Base-by-base conservation (phyloP, 2,113 vertebrate genomes). In the Cervus canadensis region DNA sequence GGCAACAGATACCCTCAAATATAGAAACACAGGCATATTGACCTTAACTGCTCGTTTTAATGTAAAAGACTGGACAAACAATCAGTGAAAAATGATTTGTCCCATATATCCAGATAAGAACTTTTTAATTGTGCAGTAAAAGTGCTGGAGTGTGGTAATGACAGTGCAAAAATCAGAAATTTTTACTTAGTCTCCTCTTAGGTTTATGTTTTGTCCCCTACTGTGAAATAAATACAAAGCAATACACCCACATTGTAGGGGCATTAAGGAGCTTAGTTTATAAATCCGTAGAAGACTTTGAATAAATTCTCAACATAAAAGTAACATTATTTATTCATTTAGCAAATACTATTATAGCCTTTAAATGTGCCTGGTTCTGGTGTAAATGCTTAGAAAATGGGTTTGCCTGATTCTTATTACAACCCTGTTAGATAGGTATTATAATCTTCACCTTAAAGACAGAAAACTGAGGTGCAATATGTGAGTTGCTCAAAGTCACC, bases 211-310 rank as follows among this genome's bases (percentile, higher is more conserved):
- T 89, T 40, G 56, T 87, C 15, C 92, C n/a, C 89, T 81, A 74
- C 40, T 48, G 25, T 94, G 67, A 97, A 94, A 93, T 89, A 97
- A 95, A 95, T 30, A 71, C n/a, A 96, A 97, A 89, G 36, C 48
- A 64, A 89, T 83, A 36, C 48, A 71, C 67, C 62, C 7, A 87
- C 48, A 89, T 64, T 40, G 33, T 84, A 84, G 21, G 60, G 21
- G 60, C 64, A 96, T 91, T 83, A 60, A 23, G 28, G 85, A 94
- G 33, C 57, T 95, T 95, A 57, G 50, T 85, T 92, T 94, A 25
- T 82, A 88, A 88, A 30, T 12, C 2, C 54, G 57, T 23, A 95
- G 81, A 96, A 90, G 36, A 8, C 16, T 62, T 96, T 76, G 33
- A 48, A 83, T 95, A 57, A 95, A 97, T 95, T 97, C 43, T 82